phyloP scores from a whole-genome alignment of 2,797 vertebrate species.

The Chloroceryle inda region DNA sequence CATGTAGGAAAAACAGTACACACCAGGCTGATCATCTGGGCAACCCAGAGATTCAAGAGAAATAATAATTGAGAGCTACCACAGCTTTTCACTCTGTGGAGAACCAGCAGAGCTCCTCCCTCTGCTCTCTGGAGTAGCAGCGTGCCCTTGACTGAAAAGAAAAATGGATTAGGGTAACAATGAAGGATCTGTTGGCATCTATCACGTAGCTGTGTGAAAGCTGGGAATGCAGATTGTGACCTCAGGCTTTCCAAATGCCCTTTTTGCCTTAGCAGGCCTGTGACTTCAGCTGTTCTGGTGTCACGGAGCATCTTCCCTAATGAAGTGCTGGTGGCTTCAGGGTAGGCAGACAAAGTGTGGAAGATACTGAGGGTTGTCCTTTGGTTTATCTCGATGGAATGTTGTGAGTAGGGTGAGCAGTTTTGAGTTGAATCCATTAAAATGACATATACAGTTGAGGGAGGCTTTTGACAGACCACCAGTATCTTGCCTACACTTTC shows the following conservation, averaged over 20 bases:
- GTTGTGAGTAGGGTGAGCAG: background rate
- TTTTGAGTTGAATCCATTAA: background rate
- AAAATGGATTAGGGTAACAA: background rate
- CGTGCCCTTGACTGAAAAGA: background rate
- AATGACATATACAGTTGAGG: background rate
- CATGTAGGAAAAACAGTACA: background rate
- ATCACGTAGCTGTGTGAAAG: accelerated
- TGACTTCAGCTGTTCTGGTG: background rate
- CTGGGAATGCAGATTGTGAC: background rate
- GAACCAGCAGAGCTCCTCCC: background rate
- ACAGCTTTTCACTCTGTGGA: background rate
- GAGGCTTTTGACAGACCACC: background rate
- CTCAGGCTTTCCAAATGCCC: background rate
- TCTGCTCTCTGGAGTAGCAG: background rate
- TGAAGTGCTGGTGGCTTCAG: background rate
- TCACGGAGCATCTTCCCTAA: background rate
- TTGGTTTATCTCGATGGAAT: background rate
- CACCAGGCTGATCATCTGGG: background rate
- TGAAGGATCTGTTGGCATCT: background rate
- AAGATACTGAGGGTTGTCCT: background rate
- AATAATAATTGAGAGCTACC: background rate
- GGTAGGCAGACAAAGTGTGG: background rate
- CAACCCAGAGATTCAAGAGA: background rate
- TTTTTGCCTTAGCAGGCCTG: background rate
- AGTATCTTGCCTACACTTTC: background rate